Evolutionary conservation across 2,113 vertebrate genomes (phyloP).

Genomic region (Plestiodon gilberti): DNA sequence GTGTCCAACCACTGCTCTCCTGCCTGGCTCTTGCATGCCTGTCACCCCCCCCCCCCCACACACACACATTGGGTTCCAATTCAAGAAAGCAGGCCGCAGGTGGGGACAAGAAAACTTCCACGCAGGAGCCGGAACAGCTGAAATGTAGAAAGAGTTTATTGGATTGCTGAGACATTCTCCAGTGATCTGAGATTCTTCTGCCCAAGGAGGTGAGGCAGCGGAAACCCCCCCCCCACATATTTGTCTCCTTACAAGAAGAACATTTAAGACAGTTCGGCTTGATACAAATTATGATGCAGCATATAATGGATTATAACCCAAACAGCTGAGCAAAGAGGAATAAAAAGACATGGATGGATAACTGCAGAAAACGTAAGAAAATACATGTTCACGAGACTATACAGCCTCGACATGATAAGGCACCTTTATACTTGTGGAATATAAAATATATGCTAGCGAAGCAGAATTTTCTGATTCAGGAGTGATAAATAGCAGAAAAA

Average conservation of each 20-base stretch:
- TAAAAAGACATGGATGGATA: slow-evolving; percentile 69
- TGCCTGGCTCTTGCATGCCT: too few species aligned
- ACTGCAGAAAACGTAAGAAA: slow-evolving; percentile 75
- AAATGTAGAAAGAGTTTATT: slow-evolving; percentile 74
- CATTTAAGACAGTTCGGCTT: slow-evolving; percentile 67
- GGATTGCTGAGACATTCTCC: slow-evolving; percentile 72
- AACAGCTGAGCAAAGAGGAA: slow-evolving; percentile 68
- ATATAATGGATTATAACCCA: slow-evolving; percentile 62
- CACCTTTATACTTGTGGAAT: slow-evolving; percentile 54
- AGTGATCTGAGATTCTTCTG: slow-evolving; percentile 75
- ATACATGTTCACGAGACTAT: slow-evolving; percentile 72
- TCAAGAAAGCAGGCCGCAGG: slow-evolving; percentile 45
- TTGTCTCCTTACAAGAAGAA: slow-evolving; percentile 70
- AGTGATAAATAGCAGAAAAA: slow-evolving; percentile 68
- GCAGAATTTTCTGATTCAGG: slow-evolving; percentile 63
- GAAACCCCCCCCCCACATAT: slow-evolving; percentile 70
- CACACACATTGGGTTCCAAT: not conserved
- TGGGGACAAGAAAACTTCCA: slow-evolving; percentile 66
- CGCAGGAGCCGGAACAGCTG: slow-evolving; percentile 64
- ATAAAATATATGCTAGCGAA: slow-evolving; percentile 68
- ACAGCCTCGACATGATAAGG: slow-evolving; percentile 68
- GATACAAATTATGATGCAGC: slow-evolving; percentile 52
- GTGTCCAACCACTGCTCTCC: too few species aligned
- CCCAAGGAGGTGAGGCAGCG: slow-evolving; percentile 70
- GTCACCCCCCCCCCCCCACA: not conserved